phyloP scores from a whole-genome alignment of 2,888 invertebrate species.

The Crocallis elinguaria region DNA sequence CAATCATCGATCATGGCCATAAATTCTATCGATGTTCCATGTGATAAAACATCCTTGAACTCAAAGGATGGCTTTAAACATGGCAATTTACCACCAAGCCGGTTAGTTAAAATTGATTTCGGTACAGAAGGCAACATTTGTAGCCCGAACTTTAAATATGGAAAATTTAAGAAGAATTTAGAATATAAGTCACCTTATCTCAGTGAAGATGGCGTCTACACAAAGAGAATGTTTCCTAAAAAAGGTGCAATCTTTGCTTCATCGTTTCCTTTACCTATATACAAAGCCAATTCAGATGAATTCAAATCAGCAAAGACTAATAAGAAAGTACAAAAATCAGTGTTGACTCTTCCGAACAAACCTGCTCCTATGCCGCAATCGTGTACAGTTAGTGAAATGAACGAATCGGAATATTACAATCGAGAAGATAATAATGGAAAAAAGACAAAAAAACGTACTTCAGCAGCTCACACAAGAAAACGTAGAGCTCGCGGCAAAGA shows the following conservation, averaged over 20 bases:
- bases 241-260: constrained; percentile 53
- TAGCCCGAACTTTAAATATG: constrained; percentile 41
- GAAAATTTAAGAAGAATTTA: constrained; percentile 44
- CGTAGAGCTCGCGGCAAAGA: constrained; percentile 45
- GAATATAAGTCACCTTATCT: constrained; percentile 59
- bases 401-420: constrained; percentile 67
- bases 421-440: constrained; percentile 45
- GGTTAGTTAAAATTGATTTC: constrained; percentile 45
- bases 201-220: constrained; percentile 54
- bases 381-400: constrained; percentile 74
- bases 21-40: constrained; percentile 44
- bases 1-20: constrained; percentile 64
- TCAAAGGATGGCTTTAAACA: constrained; percentile 41
- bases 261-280: constrained; percentile 66
- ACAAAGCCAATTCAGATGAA: constrained; percentile 73
- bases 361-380: constrained; percentile 52
- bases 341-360: constrained; percentile 67
- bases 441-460: constrained; percentile 52
- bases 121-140: constrained; percentile 43
- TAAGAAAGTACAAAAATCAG: constrained; percentile 69
- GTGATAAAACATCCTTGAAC: constrained; percentile 42
- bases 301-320: constrained; percentile 55
- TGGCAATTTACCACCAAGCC: constrained; percentile 36
- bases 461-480: constrained; percentile 43
- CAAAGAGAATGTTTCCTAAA: constrained; percentile 58